A percentile compares a stretch with the other conserved stretches of the same genome.
phyloP scores from a whole-genome alignment of 2,888 invertebrate genomes.

The Drosophila melanosoma region DNA sequence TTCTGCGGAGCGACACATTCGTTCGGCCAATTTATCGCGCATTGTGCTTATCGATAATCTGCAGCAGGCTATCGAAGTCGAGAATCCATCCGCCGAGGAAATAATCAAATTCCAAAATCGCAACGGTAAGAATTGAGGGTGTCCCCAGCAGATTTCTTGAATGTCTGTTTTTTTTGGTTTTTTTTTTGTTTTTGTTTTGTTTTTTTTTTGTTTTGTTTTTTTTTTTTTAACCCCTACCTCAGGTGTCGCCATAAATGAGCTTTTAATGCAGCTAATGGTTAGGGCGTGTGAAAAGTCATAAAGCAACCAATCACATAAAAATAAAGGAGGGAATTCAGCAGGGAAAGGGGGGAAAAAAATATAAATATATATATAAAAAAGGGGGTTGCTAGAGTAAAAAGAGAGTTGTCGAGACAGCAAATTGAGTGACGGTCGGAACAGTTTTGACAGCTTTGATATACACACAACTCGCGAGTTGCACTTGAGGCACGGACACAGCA shows the following conservation, averaged over 20 bases:
- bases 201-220: background rate
- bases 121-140: conserved; percentile 86
- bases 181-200: background rate
- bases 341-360: background rate
- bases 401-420: conserved; percentile 40
- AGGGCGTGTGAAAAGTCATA: conserved; percentile 76
- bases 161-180: background rate
- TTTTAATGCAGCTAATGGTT: conserved; percentile 67
- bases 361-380: background rate
- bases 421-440: conserved; percentile 38
- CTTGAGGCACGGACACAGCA: conserved; percentile 16
- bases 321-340: background rate
- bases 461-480: conserved; percentile 8
- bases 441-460: conserved; percentile 54
- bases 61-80: conserved; percentile 91
- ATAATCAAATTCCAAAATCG: conserved; percentile 89
- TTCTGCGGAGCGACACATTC: conserved; percentile 88
- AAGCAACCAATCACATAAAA: conserved; percentile 60
- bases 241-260: conserved; percentile 74
- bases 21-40: conserved; percentile 88
- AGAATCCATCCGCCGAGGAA: conserved; percentile 90
- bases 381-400: conserved; percentile 25
- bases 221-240: background rate
- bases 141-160: background rate
- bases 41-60: conserved; percentile 91